Conservation (phyloP, 1,140 invertebrate genomes). For the Brachystomella parvula region DNA sequence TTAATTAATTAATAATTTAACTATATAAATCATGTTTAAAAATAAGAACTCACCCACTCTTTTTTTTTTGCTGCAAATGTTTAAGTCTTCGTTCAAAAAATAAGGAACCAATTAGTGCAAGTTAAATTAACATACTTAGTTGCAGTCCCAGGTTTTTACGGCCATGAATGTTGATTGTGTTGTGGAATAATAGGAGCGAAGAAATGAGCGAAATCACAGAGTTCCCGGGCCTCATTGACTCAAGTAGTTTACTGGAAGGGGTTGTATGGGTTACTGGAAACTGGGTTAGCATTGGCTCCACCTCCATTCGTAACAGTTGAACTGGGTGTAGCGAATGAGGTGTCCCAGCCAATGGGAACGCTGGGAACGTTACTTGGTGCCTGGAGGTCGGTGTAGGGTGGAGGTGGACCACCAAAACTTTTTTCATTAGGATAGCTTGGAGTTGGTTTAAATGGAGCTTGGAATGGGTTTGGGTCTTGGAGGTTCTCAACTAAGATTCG, state of each 20-base stretch:
- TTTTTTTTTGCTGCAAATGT: too few species aligned
- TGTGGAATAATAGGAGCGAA: too few species aligned
- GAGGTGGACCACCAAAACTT: conserved; percentile 16
- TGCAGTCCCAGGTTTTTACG: too few species aligned
- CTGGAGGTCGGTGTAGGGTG: conserved; percentile 17
- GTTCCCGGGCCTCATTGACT: not conserved
- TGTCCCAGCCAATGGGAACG: conserved; percentile 14
- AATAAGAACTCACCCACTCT: too few species aligned
- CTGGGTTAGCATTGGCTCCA: not conserved
- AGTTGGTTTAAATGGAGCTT: not conserved
- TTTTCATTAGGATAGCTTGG: not conserved
- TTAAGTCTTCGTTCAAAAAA: too few species aligned
- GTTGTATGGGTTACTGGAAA: conserved; percentile 18
- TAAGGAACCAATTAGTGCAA: too few species aligned
- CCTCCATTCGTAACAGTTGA: not conserved
- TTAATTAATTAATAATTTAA: too few species aligned
- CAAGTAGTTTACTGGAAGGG: conserved; percentile 17
- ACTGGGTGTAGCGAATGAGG: conserved; percentile 11
- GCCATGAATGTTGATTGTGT: too few species aligned
- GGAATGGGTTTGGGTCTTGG: not conserved
- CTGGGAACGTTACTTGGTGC: not conserved
- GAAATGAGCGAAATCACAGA: conserved; percentile 4
- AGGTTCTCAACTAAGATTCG: conserved; percentile 8
- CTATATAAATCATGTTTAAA: too few species aligned
- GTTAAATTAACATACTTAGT: too few species aligned